A percentile compares a stretch with the other conserved stretches of the same genome.
Evolutionary conservation across 1,140 invertebrate species (phyloP).

Genomic region (Myzus persicae): DNA sequence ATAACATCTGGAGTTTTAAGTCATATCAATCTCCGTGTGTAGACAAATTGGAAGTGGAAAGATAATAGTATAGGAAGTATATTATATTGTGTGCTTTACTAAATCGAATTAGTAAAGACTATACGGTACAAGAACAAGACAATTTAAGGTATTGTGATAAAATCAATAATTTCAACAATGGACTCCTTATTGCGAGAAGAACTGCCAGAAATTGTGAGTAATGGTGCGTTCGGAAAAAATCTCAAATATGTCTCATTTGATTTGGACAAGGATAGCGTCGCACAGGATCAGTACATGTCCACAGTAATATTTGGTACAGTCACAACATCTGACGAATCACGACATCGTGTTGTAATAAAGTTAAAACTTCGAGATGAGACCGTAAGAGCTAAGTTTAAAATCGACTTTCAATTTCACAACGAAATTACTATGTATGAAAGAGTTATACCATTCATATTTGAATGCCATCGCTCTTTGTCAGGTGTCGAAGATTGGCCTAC

Average conservation of each 20-base stretch:
- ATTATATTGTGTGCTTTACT: no score
- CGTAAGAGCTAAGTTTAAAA: neutral
- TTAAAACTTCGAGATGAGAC: neutral
- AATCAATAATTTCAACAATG: neutral
- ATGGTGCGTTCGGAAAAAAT: neutral
- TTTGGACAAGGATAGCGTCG: neutral
- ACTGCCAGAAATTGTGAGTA: neutral
- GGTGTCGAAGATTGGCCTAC: accelerated
- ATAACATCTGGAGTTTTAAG: no score
- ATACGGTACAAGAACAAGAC: no score
- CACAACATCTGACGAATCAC: neutral
- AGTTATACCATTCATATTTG: neutral
- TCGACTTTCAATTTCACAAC: constrained; percentile 36
- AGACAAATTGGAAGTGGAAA: no score
- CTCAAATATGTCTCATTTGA: constrained; percentile 29
- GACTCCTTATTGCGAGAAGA: neutral
- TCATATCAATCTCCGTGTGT: no score
- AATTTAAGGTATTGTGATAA: no score
- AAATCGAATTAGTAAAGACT: no score
- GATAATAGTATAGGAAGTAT: no score
- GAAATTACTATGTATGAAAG: constrained; percentile 52
- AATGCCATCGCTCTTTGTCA: neutral
- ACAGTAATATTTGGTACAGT: constrained; percentile 45
- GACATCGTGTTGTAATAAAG: neutral
- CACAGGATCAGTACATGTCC: constrained; percentile 15